A percentile compares a stretch with the other conserved stretches of the same genome.
These are phyloP conservation scores for Orycteropus afer DNA, from an alignment of 2,113 vertebrate genomes.

Conservation along the genomic window DNA sequence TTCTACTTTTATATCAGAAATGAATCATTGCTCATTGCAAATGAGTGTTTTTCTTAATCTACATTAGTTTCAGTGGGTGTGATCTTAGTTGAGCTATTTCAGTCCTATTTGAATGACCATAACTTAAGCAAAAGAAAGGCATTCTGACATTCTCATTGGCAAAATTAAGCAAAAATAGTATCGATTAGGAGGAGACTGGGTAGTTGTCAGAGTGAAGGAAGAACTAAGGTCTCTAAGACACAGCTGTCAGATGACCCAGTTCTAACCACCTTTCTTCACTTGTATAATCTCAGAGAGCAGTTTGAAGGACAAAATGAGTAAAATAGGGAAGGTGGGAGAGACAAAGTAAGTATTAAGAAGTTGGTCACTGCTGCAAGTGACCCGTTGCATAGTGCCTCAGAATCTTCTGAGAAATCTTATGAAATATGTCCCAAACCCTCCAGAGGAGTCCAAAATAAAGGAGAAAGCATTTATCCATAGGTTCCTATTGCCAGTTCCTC, in stretches of 20 bases:
- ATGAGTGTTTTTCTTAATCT: slow-evolving; percentile 1
- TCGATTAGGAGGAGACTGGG: not conserved
- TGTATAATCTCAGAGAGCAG: not conserved
- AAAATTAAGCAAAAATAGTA: slow-evolving; percentile 1
- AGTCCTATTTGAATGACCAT: not conserved
- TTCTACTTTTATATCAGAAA: not conserved
- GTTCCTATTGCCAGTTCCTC: not conserved
- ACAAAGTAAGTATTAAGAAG: too few species aligned
- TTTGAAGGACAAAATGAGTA: not conserved
- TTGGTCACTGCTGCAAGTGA: not conserved
- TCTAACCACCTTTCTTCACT: not conserved
- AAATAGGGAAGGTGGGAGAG: not conserved
- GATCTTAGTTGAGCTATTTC: not conserved
- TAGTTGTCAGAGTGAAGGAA: not conserved
- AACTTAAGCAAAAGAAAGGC: not conserved
- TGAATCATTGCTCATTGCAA: not conserved
- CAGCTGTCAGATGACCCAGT: not conserved
- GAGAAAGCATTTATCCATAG: not conserved
- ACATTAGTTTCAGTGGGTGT: not conserved
- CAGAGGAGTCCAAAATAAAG: not conserved
- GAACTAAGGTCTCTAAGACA: not conserved
- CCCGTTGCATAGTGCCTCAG: not conserved
- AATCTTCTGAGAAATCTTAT: not conserved
- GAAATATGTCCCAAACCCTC: not conserved
- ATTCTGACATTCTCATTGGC: not conserved